phyloP scores from a whole-genome alignment of 2,888 invertebrate genomes.

The Ischnus inquisitorius region DNA sequence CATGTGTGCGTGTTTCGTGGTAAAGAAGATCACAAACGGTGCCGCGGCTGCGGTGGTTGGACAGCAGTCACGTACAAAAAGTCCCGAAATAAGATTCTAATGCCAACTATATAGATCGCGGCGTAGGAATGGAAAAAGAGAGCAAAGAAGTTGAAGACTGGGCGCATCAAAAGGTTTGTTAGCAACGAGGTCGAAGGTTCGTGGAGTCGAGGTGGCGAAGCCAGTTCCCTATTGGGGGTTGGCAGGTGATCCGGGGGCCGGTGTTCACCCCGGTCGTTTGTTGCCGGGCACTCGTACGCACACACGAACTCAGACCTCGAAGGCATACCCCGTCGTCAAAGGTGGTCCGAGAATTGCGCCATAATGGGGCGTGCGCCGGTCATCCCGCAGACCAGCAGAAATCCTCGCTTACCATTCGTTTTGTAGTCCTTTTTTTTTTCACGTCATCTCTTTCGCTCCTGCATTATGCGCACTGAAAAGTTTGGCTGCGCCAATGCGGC shows the following conservation, averaged over 20 bases:
- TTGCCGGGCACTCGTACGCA: slow-evolving; percentile 6
- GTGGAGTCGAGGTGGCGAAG: slow-evolving; percentile 27
- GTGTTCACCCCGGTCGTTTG: slow-evolving; percentile 51
- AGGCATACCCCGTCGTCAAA: slow-evolving; percentile 19
- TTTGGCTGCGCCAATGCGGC: background rate
- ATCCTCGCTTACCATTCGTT: slow-evolving; percentile 54
- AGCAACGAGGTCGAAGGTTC: slow-evolving; percentile 62
- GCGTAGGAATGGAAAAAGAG: slow-evolving; percentile 7
- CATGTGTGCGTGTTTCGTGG: background rate
- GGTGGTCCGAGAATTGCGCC: slow-evolving; percentile 72
- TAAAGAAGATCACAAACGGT: slow-evolving; percentile 5
- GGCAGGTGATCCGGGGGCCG: slow-evolving; percentile 61
- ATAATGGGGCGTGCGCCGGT: slow-evolving; percentile 75
- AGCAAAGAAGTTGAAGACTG: slow-evolving; percentile 46
- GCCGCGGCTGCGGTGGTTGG: background rate
- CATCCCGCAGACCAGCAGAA: slow-evolving; percentile 25
- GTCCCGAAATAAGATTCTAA: slow-evolving; percentile 5
- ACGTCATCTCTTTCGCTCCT: slow-evolving; percentile 15
- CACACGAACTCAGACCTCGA: slow-evolving; percentile 1
- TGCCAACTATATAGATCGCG: slow-evolving; percentile 16
- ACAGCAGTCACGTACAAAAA: slow-evolving; percentile 27
- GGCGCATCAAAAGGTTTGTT: slow-evolving; percentile 73
- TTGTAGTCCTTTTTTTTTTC: slow-evolving; percentile 31
- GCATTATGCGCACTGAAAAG: background rate
- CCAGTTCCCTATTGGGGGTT: slow-evolving; percentile 50